These are phyloP conservation scores for Lysandra bellargus DNA, from an alignment of 2,888 invertebrate genomes.

Conservation along the genomic window DNA sequence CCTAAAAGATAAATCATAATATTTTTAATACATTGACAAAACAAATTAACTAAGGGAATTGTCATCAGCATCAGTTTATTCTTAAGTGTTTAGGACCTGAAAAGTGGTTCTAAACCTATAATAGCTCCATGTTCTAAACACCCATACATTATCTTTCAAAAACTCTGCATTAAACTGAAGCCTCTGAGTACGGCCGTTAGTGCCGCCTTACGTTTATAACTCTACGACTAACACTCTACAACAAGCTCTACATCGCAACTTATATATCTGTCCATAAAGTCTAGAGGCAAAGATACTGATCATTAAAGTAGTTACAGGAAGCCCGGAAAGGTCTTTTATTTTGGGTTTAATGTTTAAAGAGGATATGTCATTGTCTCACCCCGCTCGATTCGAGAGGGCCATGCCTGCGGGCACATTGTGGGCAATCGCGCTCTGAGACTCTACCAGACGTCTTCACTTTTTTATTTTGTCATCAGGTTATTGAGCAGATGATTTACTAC, in stretches of 20 bases:
- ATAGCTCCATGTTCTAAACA: too few species aligned
- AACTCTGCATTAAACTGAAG: too few species aligned
- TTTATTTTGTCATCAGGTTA: conserved; percentile 55
- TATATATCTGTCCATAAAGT: not conserved
- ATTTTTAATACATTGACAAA: too few species aligned
- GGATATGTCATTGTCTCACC: conserved; percentile 46
- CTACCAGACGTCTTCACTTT: conserved; percentile 47
- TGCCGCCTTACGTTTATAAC: too few species aligned
- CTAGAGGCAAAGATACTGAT: not conserved
- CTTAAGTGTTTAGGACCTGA: too few species aligned
- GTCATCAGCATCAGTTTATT: too few species aligned
- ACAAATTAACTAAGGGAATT: too few species aligned
- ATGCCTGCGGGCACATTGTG: conserved; percentile 71
- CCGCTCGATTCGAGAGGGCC: conserved; percentile 51
- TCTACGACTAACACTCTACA: too few species aligned
- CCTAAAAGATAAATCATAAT: too few species aligned
- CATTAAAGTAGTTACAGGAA: conserved; percentile 37
- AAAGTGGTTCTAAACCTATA: too few species aligned
- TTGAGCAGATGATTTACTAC: conserved; percentile 44
- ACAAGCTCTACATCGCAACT: not conserved
- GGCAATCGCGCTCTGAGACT: conserved; percentile 51
- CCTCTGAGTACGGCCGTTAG: too few species aligned
- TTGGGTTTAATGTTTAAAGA: conserved; percentile 39
- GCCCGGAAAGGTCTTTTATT: conserved; percentile 38
- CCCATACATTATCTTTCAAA: too few species aligned